Evolutionary conservation across 2,797 vertebrate species (phyloP).

Genomic region (Anguilla marmorata): DNA sequence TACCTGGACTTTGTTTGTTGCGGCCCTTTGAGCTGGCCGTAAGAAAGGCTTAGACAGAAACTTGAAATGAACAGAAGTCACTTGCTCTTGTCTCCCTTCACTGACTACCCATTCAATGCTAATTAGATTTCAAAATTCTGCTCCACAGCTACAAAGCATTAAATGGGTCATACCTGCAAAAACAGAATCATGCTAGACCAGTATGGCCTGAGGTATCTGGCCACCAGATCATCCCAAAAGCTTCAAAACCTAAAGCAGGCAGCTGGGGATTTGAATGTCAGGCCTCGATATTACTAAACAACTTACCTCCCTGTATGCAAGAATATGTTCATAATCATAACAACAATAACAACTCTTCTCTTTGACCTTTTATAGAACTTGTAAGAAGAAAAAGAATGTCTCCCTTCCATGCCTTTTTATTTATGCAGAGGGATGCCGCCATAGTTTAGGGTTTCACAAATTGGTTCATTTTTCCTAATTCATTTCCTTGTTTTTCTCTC

Average conservation of each 20-base stretch:
- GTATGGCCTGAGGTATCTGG: background rate
- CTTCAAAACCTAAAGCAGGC: background rate
- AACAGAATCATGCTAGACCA: background rate
- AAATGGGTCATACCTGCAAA: background rate
- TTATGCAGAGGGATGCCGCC: too few relatives aligned
- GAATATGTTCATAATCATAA: too few relatives aligned
- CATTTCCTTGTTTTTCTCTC: too few relatives aligned
- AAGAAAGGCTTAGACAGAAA: background rate
- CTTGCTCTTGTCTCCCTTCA: background rate
- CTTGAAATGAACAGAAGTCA: background rate
- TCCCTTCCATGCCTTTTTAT: too few relatives aligned
- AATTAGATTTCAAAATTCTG: background rate
- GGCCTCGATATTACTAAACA: background rate
- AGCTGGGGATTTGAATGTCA: background rate
- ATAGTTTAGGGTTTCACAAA: too few relatives aligned
- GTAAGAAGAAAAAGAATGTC: too few relatives aligned
- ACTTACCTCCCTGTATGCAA: background rate
- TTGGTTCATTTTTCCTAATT: too few relatives aligned
- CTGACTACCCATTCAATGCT: conserved; percentile 9
- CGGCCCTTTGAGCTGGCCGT: too few relatives aligned
- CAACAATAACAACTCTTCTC: too few relatives aligned
- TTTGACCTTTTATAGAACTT: too few relatives aligned
- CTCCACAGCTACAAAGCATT: background rate
- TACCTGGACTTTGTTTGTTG: too few relatives aligned
- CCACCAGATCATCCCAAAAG: background rate